Conservation (phyloP, 2,797 vertebrate species). For the Halcyon smyrnensis region DNA sequence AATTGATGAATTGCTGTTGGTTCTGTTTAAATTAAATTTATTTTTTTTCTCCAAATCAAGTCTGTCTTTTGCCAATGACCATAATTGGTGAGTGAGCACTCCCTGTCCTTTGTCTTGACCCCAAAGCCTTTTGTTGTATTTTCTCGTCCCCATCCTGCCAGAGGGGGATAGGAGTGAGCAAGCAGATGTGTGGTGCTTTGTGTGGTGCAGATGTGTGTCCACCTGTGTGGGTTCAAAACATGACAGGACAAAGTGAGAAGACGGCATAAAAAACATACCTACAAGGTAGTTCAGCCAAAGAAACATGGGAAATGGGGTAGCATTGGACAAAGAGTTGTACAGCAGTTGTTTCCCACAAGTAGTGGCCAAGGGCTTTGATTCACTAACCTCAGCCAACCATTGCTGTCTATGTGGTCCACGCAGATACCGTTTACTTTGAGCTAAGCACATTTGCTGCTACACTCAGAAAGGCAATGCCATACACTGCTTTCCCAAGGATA, state of each 20-base stretch:
- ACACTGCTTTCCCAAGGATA: not conserved
- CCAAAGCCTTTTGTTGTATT: too few species aligned
- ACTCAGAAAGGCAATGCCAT: not conserved
- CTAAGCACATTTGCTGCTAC: not conserved
- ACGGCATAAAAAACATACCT: not conserved
- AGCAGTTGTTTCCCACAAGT: not conserved
- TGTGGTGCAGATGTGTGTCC: too few species aligned
- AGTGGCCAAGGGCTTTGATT: not conserved
- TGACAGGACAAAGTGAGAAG: not conserved
- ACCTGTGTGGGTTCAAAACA: too few species aligned
- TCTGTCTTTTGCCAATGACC: too few species aligned
- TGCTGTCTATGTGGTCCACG: not conserved
- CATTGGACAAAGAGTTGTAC: not conserved
- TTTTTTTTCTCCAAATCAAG: too few species aligned
- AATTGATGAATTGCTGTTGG: too few species aligned
- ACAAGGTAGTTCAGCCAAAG: not conserved
- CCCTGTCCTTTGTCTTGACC: too few species aligned
- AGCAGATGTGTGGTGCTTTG: too few species aligned
- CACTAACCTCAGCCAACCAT: not conserved
- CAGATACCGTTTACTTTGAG: not conserved
- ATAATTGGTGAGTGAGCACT: too few species aligned
- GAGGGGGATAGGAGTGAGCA: too few species aligned
- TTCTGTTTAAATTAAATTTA: too few species aligned
- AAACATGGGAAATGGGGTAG: not conserved
- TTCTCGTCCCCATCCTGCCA: too few species aligned